Conservation (phyloP, 1,140 invertebrate species). For the Atta texana region DNA sequence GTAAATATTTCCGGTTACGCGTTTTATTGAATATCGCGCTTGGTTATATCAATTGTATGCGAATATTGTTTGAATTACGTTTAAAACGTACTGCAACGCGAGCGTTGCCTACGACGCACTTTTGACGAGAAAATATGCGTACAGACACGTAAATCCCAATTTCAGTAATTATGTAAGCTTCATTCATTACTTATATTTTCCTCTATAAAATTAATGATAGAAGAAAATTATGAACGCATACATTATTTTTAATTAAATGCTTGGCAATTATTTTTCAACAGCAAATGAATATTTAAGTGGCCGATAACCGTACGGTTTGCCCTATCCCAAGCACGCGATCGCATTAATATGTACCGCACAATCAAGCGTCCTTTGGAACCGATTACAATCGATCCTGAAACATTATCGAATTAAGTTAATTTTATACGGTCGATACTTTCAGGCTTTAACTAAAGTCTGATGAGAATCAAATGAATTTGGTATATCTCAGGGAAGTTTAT, state of each 20-base stretch:
- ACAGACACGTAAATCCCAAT: constrained; percentile 31
- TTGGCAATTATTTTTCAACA: constrained; percentile 20
- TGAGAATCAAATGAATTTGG: background rate
- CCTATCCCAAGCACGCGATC: constrained; percentile 27
- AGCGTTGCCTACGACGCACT: constrained; percentile 23
- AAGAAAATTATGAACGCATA: constrained; percentile 2
- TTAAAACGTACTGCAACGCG: constrained; percentile 33
- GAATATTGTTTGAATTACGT: constrained; percentile 64
- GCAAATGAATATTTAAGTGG: constrained; percentile 19
- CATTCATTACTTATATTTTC: constrained; percentile 15
- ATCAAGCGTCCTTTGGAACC: constrained; percentile 4
- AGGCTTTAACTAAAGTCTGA: background rate
- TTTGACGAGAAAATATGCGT: constrained; percentile 14
- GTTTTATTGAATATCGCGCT: constrained; percentile 61
- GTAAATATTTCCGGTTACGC: constrained; percentile 60
- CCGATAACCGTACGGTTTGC: background rate
- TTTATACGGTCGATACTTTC: background rate
- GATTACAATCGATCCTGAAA: constrained; percentile 36
- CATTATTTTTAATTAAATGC: background rate
- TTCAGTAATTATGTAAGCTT: constrained; percentile 17
- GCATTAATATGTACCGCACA: constrained; percentile 36
- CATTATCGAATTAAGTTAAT: constrained; percentile 29
- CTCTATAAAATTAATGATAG: background rate
- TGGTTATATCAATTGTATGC: constrained; percentile 57
- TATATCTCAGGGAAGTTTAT: background rate